Base-by-base conservation (phyloP, 1,140 invertebrate genomes). In the Chrysomallon squamiferum region DNA sequence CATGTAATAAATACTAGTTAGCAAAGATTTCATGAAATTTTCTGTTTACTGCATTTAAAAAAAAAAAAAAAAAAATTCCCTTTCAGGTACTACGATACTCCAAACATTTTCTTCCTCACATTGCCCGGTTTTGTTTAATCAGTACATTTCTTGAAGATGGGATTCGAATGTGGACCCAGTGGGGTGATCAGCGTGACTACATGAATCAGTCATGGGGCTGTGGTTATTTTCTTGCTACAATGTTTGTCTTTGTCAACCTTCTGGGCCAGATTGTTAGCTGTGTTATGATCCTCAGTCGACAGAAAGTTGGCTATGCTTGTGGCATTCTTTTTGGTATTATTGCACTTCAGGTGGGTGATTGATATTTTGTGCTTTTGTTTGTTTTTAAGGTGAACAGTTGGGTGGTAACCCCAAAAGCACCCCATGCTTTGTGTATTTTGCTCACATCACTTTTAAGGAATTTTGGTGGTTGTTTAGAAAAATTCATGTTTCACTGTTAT, bases 61-160 rank as follows among this genome's bases (percentile, higher is more conserved):
- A n/a, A n/a, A n/a, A n/a, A n/a, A n/a, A n/a, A n/a, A n/a, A n/a
- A n/a, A n/a, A n/a, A n/a, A n/a, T 68, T 72, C 33, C 62, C 63
- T 68, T 87, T 38, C 84, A 98, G 95, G 92, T 97, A 56, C 91
- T 96, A 71, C 89, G 95, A 76, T 92, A 94, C 87, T 92, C 93
- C 56, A 98, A 99, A 87, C 90, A 96, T 86, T 88, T 98, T 62
- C 87, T 99, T 74, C 98, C 98, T 25, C 97, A 96, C 68, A 88
- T 98, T 58, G 97, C 97, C 3, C 89, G 97, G 66, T 87, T 99
- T 41, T 99, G 96, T 84, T 89, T 99, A n/a, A 97, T 99, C 75
- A 96, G 96, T 65, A 99, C 98, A 74, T 99, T 99, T 87, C 89
- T 99, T 32, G 98, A 99, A 88, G 98, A 99, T 90, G 98, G 98